Base-by-base conservation (phyloP, 2,113 vertebrate genomes). In the Taurulus bubalis region DNA sequence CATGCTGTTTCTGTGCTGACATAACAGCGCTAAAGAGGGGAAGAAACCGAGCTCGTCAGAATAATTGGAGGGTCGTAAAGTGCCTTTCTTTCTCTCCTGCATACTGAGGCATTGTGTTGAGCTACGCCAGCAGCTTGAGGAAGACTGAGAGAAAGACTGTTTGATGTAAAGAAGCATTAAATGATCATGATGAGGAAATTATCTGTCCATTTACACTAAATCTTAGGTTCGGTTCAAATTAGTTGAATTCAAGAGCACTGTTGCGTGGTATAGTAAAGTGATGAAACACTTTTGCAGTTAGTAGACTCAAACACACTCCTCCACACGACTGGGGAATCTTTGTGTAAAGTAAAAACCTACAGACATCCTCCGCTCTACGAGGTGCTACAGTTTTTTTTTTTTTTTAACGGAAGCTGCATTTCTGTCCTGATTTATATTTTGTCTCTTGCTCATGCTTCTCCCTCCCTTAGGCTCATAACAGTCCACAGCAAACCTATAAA, bases 401-500 rank as follows among this genome's bases (percentile, higher is more conserved):
- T 53, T 53, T 53, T 77, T 77, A 78, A 87, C 83, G 73, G 78
- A 82, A 75, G 72, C 66, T 34, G 56, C 77, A 80, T 87, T 88
- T 87, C 76, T 77, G 55, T 55, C 69, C 68, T 83, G 81, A 86
- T 85, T 93, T 90, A 84, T 85, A 58, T 66, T 59, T 60, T 1
- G 42, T 56, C 64, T 11, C 82, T 80, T 12, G 47, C 59, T 76
- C 58, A 8, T 69, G 70, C 72, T 15, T 76, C 74, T 32, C 30
- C 59, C 56, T 59, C 32, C 79, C 82, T 60, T 18, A 20, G 56
- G 63, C 78, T 80, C 69, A 84, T 72, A 72, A 69, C 56, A n/a
- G 81, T 80, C 63, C 78, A 77, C 87, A 69, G 84, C 36, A 71
- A 68, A 72, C 79, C 83, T 66, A 86, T 90, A 90, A 88, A 92